These are phyloP conservation scores for Chelonus formosanus DNA, from an alignment of 2,888 invertebrate species.

Conservation along the genomic window DNA sequence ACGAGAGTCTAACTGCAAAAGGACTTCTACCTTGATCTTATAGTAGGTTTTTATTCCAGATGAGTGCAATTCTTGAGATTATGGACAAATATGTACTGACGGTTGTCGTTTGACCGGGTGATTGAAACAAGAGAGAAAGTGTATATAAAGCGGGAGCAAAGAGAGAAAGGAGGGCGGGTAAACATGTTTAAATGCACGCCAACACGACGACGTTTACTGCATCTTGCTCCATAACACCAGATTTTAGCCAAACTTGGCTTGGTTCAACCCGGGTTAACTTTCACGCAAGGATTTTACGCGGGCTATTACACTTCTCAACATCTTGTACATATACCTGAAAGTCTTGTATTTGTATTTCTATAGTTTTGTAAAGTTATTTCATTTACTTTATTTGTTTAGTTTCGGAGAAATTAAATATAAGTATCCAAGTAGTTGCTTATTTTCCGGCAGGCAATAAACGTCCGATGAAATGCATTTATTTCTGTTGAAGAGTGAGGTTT, in stretches of 20 bases:
- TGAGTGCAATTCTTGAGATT: no score
- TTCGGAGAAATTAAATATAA: background rate
- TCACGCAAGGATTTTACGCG: conserved; percentile 39
- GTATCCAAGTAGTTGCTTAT: background rate
- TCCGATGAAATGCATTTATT: no score
- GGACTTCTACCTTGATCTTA: no score
- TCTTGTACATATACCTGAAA: conserved; percentile 28
- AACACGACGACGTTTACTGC: conserved; percentile 17
- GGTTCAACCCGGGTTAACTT: conserved; percentile 38
- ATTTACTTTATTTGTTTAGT: conserved; percentile 16
- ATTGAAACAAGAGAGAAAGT: conserved; percentile 32
- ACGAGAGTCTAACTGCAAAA: background rate
- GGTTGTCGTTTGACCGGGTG: conserved; percentile 9
- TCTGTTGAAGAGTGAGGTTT: no score
- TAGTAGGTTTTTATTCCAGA: no score
- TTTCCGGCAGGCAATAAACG: background rate
- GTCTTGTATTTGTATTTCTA: conserved; percentile 27
- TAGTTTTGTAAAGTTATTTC: conserved; percentile 10
- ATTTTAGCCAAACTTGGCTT: conserved; percentile 42
- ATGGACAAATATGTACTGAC: conserved; percentile 30
- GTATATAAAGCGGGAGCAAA: conserved; percentile 21
- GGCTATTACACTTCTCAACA: conserved; percentile 24
- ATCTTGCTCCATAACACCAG: conserved; percentile 7
- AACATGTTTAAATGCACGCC: conserved; percentile 10
- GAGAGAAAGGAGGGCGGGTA: conserved; percentile 28